Base-by-base conservation (phyloP, 2,797 vertebrate genomes). In the Coregonus suidteri region DNA sequence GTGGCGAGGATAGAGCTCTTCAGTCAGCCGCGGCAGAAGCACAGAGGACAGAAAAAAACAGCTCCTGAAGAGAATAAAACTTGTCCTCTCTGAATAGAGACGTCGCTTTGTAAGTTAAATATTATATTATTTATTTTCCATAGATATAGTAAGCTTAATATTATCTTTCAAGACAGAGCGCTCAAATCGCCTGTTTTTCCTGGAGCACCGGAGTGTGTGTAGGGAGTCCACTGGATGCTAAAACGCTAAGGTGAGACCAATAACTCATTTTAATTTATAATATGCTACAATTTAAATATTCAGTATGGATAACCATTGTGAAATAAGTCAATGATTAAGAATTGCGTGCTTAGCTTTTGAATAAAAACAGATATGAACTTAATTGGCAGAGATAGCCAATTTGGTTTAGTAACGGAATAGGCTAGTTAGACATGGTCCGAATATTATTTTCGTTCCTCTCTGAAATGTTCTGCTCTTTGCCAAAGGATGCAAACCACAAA, bases 161-260 rank as follows among this genome's bases (percentile, higher is more conserved):
- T 77, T 59, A 59, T 59, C 2, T n/a, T 59, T 59, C 4, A 59
- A 59, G 56, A n/a, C 56, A 59, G n/a, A 71, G 7, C 41, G 20
- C 35, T 68, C 74, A 74, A 47, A 47, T 47, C 0, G 9, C 1
- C 41, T 47, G 9, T 47, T 47, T 75, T 66, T 84, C 71, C 31
- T 4, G 75, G 82, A 88, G 82, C 83, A 83, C 85, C 79, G 85
- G 87, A 88, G 85, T 9, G 85, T 75, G 87, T 30, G 51, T 74
- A 87, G 82, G 82, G 85, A 86, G 84, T 74, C 72, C 80, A 9
- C 75, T 82, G 69, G 30, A 85, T 84, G 85, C 88, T 62, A 65
- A 84, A 47, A 47, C 78, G 81, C 84, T 75, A 71, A 89, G 90
- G 92, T 93, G 85, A 91, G 91, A 47, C 41, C 41, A 47, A 47